A percentile compares a stretch with the other conserved stretches of the same genome.
phyloP scores from a whole-genome alignment of 2,113 vertebrate genomes.

The Oryzias woworae region DNA sequence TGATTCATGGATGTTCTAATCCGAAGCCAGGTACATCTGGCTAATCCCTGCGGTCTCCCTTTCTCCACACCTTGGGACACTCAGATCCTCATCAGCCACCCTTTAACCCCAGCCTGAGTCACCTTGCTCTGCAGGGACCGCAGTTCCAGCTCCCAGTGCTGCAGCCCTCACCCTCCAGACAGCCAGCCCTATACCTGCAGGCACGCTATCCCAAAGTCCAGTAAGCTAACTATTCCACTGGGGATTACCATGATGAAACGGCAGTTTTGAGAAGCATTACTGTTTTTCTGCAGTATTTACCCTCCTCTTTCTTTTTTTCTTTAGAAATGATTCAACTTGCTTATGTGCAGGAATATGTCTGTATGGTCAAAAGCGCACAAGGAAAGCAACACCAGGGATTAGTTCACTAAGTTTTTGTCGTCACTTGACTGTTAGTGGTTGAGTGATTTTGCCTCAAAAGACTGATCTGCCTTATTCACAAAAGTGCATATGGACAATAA shows the following conservation, averaged over 20 bases:
- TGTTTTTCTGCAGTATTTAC: conserved; percentile 14
- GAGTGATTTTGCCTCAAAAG: conserved; percentile 29
- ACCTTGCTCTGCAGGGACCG: conserved; percentile 34
- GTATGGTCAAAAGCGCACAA: conserved; percentile 15
- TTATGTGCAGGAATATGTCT: conserved; percentile 16
- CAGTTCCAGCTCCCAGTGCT: conserved; percentile 10
- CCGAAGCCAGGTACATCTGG: conserved; percentile 10
- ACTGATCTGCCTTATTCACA: conserved; percentile 10
- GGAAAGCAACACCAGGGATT: conserved; percentile 7
- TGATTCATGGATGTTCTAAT: conserved; percentile 52
- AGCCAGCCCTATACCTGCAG: background rate
- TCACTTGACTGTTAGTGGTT: background rate
- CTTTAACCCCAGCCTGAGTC: conserved; percentile 42
- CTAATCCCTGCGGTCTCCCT: conserved; percentile 42
- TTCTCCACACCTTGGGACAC: conserved; percentile 56
- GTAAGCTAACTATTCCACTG: conserved; percentile 18
- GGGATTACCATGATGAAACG: conserved; percentile 60
- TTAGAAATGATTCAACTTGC: conserved; percentile 29
- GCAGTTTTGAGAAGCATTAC: conserved; percentile 40
- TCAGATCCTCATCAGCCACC: conserved; percentile 29
- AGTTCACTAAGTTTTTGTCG: conserved; percentile 15
- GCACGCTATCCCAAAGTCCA: conserved; percentile 16
- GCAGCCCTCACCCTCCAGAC: background rate
- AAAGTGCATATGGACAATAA: conserved; percentile 24
- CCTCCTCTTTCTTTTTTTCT: conserved; percentile 12